phyloP scores from a whole-genome alignment of 2,888 invertebrate genomes.

The Cremastinae sp. region DNA sequence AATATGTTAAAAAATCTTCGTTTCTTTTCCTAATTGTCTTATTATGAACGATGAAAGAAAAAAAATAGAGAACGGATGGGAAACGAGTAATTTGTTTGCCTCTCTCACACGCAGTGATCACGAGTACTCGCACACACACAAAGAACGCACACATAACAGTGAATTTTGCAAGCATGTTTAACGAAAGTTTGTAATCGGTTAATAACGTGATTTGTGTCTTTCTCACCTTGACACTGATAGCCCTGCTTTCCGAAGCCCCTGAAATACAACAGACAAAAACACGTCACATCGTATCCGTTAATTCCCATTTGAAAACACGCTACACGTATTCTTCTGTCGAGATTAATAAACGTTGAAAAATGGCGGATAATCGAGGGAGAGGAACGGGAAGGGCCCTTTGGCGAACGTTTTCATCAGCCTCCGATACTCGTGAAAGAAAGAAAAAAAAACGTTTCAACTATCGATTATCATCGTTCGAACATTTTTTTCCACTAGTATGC shows the following conservation, averaged over 20 bases:
- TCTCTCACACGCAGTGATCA: constrained; percentile 37
- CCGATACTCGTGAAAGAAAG: constrained; percentile 9
- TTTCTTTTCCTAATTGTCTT: constrained; percentile 45
- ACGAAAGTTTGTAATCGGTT: constrained; percentile 73
- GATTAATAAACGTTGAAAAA: constrained; percentile 69
- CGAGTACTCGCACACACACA: constrained; percentile 57
- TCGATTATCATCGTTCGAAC: too few species aligned
- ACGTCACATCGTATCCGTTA: constrained; percentile 78
- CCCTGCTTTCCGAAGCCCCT: constrained; percentile 98
- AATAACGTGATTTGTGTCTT: constrained; percentile 80
- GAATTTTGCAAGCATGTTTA: constrained; percentile 73
- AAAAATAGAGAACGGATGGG: background rate
- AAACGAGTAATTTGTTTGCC: constrained; percentile 17
- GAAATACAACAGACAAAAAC: constrained; percentile 83
- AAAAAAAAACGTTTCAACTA: background rate
- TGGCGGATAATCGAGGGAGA: constrained; percentile 12
- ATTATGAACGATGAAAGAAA: constrained; percentile 18
- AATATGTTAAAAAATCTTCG: too few species aligned
- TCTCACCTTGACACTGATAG: constrained; percentile 97
- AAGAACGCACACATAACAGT: constrained; percentile 62
- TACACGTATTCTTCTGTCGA: constrained; percentile 71
- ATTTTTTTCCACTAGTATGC: background rate
- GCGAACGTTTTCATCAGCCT: constrained; percentile 22
- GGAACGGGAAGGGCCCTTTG: constrained; percentile 25
- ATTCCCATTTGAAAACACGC: constrained; percentile 75